These are phyloP conservation scores for Cabera pusaria DNA, from an alignment of 2,888 invertebrate genomes.

Conservation along the genomic window DNA sequence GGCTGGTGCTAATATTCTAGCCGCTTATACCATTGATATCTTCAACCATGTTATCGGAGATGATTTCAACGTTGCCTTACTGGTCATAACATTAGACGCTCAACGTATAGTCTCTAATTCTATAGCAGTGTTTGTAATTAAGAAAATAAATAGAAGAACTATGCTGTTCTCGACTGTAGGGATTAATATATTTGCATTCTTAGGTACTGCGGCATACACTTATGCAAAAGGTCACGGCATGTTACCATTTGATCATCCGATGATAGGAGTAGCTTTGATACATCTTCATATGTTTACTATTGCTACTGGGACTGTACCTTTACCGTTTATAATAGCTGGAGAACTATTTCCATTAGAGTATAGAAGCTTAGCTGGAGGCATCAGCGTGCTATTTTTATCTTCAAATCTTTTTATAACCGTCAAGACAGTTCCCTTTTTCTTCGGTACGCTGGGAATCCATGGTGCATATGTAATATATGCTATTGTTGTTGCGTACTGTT, in stretches of 20 bases:
- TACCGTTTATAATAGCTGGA: slow-evolving; percentile 87
- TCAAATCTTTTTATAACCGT: slow-evolving; percentile 54
- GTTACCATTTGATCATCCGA: slow-evolving; percentile 46
- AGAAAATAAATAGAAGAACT: slow-evolving; percentile 58
- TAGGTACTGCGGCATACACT: slow-evolving; percentile 54
- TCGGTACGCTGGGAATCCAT: slow-evolving; percentile 48
- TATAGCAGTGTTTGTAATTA: slow-evolving; percentile 58
- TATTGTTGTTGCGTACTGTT: slow-evolving; percentile 48
- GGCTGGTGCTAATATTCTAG: slow-evolving; percentile 43
- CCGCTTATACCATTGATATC: slow-evolving; percentile 47
- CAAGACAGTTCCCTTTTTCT: slow-evolving; percentile 54
- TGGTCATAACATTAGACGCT: slow-evolving; percentile 57
- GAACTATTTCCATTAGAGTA: slow-evolving; percentile 85
- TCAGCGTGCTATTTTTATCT: slow-evolving; percentile 58
- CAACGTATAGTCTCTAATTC: slow-evolving; percentile 62
- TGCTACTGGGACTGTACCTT: slow-evolving; percentile 82
- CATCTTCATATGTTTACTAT: slow-evolving; percentile 77
- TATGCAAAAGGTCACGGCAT: slow-evolving; percentile 40
- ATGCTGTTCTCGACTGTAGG: slow-evolving; percentile 56
- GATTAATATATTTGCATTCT: slow-evolving; percentile 52
- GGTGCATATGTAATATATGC: slow-evolving; percentile 59
- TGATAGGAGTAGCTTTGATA: slow-evolving; percentile 49
- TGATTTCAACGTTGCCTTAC: slow-evolving; percentile 46
- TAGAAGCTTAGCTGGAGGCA: slow-evolving; percentile 80
- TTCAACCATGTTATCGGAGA: slow-evolving; percentile 54